phyloP scores from a whole-genome alignment of 1,140 invertebrate genomes.

The Pogonognathellus flavescens region DNA sequence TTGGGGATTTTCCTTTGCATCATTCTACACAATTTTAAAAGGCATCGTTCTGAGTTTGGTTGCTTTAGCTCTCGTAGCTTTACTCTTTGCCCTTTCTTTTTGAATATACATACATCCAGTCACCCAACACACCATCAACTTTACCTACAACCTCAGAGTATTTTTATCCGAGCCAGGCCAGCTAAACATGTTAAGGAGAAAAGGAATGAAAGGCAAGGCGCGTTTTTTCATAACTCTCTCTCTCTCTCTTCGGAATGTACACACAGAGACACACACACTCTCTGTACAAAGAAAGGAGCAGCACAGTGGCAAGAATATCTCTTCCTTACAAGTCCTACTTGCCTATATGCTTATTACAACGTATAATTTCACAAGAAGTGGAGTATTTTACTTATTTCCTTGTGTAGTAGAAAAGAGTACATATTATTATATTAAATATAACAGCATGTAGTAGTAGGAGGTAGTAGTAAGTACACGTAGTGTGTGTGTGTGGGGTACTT shows the following conservation, averaged over 20 bases:
- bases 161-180: neutral
- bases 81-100: conserved; percentile 5
- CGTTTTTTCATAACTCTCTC: neutral
- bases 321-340: too few relatives aligned
- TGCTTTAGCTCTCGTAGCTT: neutral
- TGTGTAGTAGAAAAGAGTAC: too few relatives aligned
- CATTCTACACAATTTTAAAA: conserved; percentile 46
- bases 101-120: neutral
- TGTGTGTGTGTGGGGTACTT: neutral
- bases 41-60: conserved; percentile 22
- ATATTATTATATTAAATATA: too few relatives aligned
- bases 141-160: neutral
- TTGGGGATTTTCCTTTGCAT: conserved; percentile 41
- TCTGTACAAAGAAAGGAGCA: neutral
- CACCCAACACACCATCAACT: neutral
- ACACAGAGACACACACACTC: neutral
- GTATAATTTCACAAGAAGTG: too few relatives aligned
- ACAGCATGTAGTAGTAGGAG: too few relatives aligned
- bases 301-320: neutral
- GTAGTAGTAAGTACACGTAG: too few relatives aligned
- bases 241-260: neutral
- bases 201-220: neutral
- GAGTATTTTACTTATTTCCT: too few relatives aligned
- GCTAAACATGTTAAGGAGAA: conserved; percentile 14
- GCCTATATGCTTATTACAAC: too few relatives aligned